These are phyloP conservation scores for Diplolepis rosae DNA, from an alignment of 2,888 invertebrate genomes.

Conservation along the genomic window DNA sequence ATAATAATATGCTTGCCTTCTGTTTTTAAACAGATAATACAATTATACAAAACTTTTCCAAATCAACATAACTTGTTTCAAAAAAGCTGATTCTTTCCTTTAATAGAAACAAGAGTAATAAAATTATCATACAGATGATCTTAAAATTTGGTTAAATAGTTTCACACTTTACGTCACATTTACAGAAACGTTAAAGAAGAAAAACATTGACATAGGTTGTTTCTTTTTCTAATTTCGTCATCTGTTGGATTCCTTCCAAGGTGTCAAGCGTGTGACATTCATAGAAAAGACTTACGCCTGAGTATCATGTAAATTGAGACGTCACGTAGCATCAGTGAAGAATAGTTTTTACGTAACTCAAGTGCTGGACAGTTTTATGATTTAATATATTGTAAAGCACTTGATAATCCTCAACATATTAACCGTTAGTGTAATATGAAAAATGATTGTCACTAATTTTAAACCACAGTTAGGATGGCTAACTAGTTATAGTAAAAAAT, in stretches of 20 bases:
- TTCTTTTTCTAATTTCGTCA: not conserved
- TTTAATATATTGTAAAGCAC: slow-evolving; percentile 13
- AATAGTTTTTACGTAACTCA: not conserved
- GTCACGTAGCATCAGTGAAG: not conserved
- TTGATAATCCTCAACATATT: not conserved
- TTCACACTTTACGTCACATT: not conserved
- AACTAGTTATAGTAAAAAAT: too few relatives aligned
- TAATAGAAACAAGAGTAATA: too few relatives aligned
- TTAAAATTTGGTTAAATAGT: too few relatives aligned
- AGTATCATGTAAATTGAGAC: slow-evolving; percentile 15
- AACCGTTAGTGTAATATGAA: slow-evolving; percentile 4
- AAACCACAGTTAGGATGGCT: not conserved
- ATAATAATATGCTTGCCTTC: too few relatives aligned
- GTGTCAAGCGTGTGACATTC: not conserved
- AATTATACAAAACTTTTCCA: too few relatives aligned
- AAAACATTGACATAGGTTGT: slow-evolving; percentile 4
- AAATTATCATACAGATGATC: too few relatives aligned
- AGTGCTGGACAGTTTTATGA: slow-evolving; percentile 15
- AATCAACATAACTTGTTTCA: too few relatives aligned
- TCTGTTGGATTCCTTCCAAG: not conserved
- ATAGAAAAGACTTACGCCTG: not conserved
- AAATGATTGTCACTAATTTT: not conserved
- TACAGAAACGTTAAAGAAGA: not conserved
- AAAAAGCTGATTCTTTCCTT: too few relatives aligned
- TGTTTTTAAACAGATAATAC: too few relatives aligned